Conservation (phyloP, 2,113 vertebrate species). For the Seriola quinqueradiata region DNA sequence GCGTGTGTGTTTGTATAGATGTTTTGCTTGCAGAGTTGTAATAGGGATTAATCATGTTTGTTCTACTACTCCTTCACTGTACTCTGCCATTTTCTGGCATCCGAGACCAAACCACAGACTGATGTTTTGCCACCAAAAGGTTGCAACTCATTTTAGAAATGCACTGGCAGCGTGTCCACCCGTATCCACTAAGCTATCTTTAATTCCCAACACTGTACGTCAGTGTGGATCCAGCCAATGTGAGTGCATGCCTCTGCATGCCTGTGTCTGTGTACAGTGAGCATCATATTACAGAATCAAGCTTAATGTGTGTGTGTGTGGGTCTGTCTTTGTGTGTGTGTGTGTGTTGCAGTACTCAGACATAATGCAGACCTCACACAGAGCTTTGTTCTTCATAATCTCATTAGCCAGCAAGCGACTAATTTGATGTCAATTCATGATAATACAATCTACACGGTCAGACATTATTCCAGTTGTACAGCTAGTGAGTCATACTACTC, state of each 20-base stretch:
- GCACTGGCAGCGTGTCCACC: slow-evolving; percentile 1
- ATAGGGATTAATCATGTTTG: slow-evolving; percentile 31
- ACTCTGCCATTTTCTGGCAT: slow-evolving; percentile 20
- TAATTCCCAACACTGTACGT: slow-evolving; percentile 53
- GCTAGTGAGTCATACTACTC: slow-evolving; percentile 3
- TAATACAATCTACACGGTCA: slow-evolving; percentile 29
- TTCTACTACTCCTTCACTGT: slow-evolving; percentile 32
- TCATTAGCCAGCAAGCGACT: slow-evolving; percentile 35
- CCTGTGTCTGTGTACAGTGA: slow-evolving; percentile 51
- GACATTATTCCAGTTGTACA: slow-evolving; percentile 31
- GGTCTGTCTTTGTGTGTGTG: slow-evolving; percentile 16
- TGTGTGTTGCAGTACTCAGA: slow-evolving; percentile 23
- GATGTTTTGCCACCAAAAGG: slow-evolving; percentile 45
- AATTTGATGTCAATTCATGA: slow-evolving; percentile 54
- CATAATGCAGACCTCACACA: slow-evolving; percentile 41
- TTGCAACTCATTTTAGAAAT: slow-evolving; percentile 51
- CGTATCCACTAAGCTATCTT: slow-evolving; percentile 49
- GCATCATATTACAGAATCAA: slow-evolving; percentile 54
- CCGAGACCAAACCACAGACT: not conserved
- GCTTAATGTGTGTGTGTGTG: slow-evolving; percentile 16
- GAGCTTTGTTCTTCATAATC: slow-evolving; percentile 46
- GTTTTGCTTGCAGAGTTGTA: slow-evolving; percentile 45
- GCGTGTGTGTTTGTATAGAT: slow-evolving; percentile 10
- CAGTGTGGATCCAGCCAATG: slow-evolving; percentile 36
- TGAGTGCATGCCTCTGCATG: slow-evolving; percentile 43